Evolutionary conservation across 1,140 invertebrate species (phyloP).

Genomic region (Tetramorium alpestre): DNA sequence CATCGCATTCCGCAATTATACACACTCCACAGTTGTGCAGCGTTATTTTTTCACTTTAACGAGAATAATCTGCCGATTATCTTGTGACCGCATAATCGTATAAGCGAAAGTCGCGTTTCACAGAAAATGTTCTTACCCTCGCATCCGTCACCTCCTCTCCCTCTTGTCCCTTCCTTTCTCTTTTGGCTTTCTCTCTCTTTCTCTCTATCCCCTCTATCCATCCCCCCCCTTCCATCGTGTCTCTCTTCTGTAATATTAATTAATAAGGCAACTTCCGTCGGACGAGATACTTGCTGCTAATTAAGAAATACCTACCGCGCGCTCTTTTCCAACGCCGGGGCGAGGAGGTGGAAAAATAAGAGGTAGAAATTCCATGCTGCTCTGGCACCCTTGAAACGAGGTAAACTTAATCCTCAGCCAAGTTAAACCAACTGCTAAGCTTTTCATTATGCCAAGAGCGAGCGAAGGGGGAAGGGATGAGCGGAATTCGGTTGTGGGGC

Average conservation of each 20-base stretch:
- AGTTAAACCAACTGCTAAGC: constrained; percentile 78
- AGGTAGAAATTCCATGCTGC: constrained; percentile 75
- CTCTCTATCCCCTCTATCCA: background rate
- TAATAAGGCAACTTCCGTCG: constrained; percentile 72
- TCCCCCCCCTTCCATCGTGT: constrained; percentile 3
- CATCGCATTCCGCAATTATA: constrained; percentile 8
- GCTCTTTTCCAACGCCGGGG: constrained; percentile 65
- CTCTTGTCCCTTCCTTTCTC: background rate
- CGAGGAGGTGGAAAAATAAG: constrained; percentile 76
- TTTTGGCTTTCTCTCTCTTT: background rate
- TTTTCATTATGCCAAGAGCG: constrained; percentile 73
- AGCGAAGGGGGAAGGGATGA: constrained; percentile 35
- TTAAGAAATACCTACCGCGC: constrained; percentile 77
- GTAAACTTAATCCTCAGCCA: constrained; percentile 77
- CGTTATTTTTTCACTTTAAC: constrained; percentile 6
- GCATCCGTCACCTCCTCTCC: background rate
- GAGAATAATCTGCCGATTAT: constrained; percentile 19
- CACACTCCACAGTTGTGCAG: background rate
- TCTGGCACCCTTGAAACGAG: constrained; percentile 74
- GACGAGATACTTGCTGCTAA: constrained; percentile 76
- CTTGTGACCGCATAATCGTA: background rate
- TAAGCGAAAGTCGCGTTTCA: constrained; percentile 31
- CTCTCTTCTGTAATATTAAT: constrained; percentile 72
- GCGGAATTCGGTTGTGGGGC: constrained; percentile 24
- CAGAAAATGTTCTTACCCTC: constrained; percentile 20